Base-by-base conservation (phyloP, 2,888 invertebrate genomes). In the Lithophane leautieri region DNA sequence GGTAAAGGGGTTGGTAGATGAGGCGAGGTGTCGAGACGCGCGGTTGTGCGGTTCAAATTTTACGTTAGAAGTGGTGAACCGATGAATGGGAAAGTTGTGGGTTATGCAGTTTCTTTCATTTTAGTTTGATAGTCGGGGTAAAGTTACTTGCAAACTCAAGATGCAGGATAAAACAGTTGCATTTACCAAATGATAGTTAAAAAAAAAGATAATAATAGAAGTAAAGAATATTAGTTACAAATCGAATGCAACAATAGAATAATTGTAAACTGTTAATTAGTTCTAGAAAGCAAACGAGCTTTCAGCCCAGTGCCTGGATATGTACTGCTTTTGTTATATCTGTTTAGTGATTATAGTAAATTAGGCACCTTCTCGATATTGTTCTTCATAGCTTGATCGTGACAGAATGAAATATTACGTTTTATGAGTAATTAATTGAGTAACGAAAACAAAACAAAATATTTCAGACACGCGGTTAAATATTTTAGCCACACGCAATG, bases 1-100 rank as follows among this genome's bases (percentile, higher is more conserved):
- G 22, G 40, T 77, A 34, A 88, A 72, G 74, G 78, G 14, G 2
- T 4, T 8, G 3, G 28, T 34, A 79, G 73, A 87, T 12, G 47
- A 54, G 7, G 6, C 42, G n/a, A 19, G 50, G 44, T 7, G 1
- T 0, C n/a, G 22, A 52, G 16, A 47, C 73, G 63, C 60, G 34
- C 9, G 56, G 2, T 0, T 9, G 16, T 2, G 25, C 54, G 54
- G 42, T 28, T 25, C 4, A 34, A 11, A 16, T 22, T 22, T 2
- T 2, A 22, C 0, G 0, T 42, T 52, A 1, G 0, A 40, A 8
- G 22, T 42, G 6, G 0, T 68, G 9, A 11, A 22, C 25, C 1
- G 9, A 52, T 16, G 14, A 7, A 25, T 19, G 3, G 9, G 42
- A 28, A 14, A 1, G 19, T 4, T 12, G 7, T 56, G 14, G n/a